phyloP scores from a whole-genome alignment of 2,888 invertebrate genomes.

The Erebia ligea region DNA sequence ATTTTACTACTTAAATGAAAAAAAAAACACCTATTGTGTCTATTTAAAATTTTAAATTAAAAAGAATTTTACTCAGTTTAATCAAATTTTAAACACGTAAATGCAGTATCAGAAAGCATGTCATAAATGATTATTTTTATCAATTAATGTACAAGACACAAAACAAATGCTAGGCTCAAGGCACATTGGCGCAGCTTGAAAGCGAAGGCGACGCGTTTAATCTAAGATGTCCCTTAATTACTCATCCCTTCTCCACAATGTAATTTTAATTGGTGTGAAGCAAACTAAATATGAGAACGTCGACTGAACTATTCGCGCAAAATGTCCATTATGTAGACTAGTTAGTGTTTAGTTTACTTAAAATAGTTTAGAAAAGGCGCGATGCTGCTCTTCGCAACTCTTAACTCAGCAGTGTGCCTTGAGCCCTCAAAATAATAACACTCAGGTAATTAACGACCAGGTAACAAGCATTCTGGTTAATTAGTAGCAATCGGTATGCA shows the following conservation, averaged over 20 bases:
- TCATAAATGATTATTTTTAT: not conserved
- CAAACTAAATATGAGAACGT: too few species aligned
- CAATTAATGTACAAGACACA: constrained; percentile 1
- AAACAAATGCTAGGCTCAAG: not conserved
- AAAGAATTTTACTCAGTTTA: not conserved
- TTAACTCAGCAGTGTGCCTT: not conserved
- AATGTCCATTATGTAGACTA: too few species aligned
- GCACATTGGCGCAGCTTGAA: not conserved
- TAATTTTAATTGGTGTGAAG: too few species aligned
- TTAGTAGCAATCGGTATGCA: constrained; percentile 28
- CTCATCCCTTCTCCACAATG: not conserved
- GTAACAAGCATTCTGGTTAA: constrained; percentile 22
- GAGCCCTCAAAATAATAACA: constrained; percentile 2
- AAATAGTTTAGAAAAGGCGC: not conserved
- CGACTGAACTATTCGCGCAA: too few species aligned
- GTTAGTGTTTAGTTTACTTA: not conserved
- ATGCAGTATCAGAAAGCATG: not conserved
- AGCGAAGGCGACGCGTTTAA: not conserved
- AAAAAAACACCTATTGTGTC: not conserved
- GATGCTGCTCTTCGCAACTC: not conserved
- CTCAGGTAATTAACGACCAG: constrained; percentile 6
- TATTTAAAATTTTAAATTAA: not conserved
- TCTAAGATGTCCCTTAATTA: not conserved
- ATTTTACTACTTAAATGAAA: not conserved
- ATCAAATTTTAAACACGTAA: not conserved